A percentile compares a stretch with the other conserved stretches of the same genome.
phyloP scores from a whole-genome alignment of 2,113 vertebrate species.

The Dipodomys ordii region DNA sequence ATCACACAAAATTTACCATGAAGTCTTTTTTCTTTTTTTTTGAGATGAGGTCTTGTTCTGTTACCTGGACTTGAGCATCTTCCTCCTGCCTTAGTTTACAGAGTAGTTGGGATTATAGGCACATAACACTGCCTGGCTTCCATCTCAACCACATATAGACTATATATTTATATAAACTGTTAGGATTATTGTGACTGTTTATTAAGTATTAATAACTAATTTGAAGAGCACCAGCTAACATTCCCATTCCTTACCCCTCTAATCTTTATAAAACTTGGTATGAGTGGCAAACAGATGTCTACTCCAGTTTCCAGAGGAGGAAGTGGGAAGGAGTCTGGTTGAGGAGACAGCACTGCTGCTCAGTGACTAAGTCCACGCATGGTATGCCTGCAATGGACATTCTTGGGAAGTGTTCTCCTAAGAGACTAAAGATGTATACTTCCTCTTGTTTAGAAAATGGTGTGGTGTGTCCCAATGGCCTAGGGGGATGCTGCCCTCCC shows the following conservation, averaged over 20 bases:
- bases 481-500: neutral
- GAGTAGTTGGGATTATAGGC: no score
- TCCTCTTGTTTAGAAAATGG: neutral
- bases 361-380: neutral
- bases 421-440: neutral
- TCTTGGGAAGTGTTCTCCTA: neutral
- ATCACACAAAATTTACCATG: neutral
- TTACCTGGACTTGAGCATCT: no score
- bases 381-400: neutral
- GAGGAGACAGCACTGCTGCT: neutral
- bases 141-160: neutral
- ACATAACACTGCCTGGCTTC: no score
- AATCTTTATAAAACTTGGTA: neutral
- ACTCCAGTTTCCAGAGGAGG: neutral
- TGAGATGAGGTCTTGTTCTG: neutral
- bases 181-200: neutral
- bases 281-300: neutral
- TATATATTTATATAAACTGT: neutral
- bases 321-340: neutral
- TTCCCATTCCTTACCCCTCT: constrained; percentile 23
- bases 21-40: neutral
- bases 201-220: constrained; percentile 15
- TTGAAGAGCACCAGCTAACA: neutral
- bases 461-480: neutral
- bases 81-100: no score